A percentile compares a stretch with the other conserved stretches of the same genome.
Conservation (phyloP, 2,797 vertebrate species). For the Martes flavigula region DNA sequence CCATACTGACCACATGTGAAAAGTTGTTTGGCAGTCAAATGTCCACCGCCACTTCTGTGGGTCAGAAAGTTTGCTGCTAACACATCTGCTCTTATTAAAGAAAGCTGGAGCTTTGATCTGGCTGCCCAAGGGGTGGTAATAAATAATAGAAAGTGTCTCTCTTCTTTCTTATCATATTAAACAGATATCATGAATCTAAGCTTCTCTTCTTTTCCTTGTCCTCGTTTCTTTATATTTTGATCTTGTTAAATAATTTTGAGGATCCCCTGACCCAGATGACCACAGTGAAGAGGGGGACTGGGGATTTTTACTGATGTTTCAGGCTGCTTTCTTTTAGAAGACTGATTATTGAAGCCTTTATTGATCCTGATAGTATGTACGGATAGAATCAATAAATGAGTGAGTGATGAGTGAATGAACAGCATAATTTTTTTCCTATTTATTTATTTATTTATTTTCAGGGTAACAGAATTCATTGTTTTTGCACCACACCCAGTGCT, state of each 20-base stretch:
- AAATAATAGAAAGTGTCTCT: slow-evolving; percentile 13
- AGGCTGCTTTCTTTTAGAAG: background rate
- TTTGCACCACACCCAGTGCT: too few species aligned
- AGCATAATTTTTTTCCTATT: background rate
- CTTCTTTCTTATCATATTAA: background rate
- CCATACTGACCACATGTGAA: background rate
- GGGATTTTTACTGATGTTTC: background rate
- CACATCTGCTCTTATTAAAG: background rate
- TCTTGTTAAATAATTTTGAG: background rate
- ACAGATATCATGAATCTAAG: background rate
- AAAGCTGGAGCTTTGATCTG: background rate
- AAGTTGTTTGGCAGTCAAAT: too few species aligned
- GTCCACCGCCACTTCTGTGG: background rate
- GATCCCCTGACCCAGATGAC: background rate
- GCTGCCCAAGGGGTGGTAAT: background rate
- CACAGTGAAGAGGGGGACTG: background rate
- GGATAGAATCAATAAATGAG: background rate
- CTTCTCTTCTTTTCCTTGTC: background rate
- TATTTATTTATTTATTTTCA: too few species aligned
- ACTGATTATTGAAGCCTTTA: background rate
- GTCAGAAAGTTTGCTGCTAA: background rate
- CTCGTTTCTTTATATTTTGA: background rate
- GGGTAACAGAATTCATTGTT: too few species aligned
- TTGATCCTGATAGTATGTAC: too few species aligned
- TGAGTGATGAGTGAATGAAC: background rate